These are phyloP conservation scores for Digitonthophagus gazella DNA, from an alignment of 2,888 invertebrate species.

Conservation along the genomic window DNA sequence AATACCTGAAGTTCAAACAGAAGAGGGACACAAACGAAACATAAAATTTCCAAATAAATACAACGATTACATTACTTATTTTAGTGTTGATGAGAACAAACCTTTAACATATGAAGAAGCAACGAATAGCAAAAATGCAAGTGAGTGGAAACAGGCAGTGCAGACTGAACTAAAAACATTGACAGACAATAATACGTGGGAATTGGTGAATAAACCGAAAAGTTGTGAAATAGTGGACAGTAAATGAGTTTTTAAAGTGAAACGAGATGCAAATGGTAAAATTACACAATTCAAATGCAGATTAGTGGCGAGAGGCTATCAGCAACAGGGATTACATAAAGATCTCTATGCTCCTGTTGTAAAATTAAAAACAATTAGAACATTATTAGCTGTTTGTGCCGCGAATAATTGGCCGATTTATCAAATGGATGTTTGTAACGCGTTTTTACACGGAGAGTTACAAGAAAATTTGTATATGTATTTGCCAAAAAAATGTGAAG, in stretches of 20 bases:
- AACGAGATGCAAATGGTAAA: constrained; percentile 19
- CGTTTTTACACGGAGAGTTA: constrained; percentile 1
- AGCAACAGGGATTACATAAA: constrained; percentile 16
- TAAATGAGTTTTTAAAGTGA: constrained; percentile 8
- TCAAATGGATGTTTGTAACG: constrained; percentile 19
- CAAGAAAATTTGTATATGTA: constrained; percentile 15
- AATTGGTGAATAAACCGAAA: constrained; percentile 3
- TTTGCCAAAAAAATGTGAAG: constrained; percentile 19
- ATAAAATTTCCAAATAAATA: not conserved
- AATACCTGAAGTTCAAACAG: no score
- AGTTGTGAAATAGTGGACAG: constrained; percentile 10
- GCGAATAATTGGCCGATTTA: constrained; percentile 18
- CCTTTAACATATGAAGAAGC: constrained; percentile 17
- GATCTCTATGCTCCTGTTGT: constrained; percentile 21
- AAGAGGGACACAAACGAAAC: no score
- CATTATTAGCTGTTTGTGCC: constrained; percentile 19
- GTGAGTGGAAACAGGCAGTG: constrained; percentile 39
- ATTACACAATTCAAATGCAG: constrained; percentile 18
- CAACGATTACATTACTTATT: constrained; percentile 15
- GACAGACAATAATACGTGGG: constrained; percentile 5
- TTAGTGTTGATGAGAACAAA: constrained; percentile 19
- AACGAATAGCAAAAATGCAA: constrained; percentile 31
- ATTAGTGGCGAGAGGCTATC: constrained; percentile 21
- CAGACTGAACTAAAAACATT: constrained; percentile 12
- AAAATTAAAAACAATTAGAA: constrained; percentile 18